Percentiles rank a stretch among this genome's conserved stretches.
Conservation (phyloP, 2,888 invertebrate species). For the Lampropteryx suffumata region DNA sequence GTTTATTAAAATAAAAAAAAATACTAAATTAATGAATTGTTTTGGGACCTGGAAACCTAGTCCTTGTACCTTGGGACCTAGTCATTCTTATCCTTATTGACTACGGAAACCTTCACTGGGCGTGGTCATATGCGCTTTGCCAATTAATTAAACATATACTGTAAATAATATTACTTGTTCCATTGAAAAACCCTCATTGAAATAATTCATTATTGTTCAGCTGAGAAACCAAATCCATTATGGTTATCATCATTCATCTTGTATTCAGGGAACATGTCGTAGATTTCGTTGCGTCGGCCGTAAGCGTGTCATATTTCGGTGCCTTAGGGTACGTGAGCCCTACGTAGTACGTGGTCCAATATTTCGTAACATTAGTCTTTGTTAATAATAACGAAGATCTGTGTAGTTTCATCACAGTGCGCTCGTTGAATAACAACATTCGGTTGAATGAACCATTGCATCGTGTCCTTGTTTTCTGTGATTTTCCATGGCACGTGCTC, state of each 20-base stretch:
- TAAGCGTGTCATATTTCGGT: slow-evolving; percentile 48
- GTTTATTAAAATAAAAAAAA: too few species aligned
- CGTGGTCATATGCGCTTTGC: too few species aligned
- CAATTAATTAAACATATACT: too few species aligned
- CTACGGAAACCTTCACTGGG: too few species aligned
- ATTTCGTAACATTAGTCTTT: slow-evolving; percentile 72
- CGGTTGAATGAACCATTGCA: slow-evolving; percentile 82
- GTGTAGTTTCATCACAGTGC: slow-evolving; percentile 76
- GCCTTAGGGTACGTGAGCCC: slow-evolving; percentile 54
- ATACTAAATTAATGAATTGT: too few species aligned
- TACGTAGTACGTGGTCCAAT: slow-evolving; percentile 59
- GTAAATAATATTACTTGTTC: too few species aligned
- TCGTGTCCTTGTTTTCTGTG: slow-evolving; percentile 81
- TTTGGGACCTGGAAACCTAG: too few species aligned
- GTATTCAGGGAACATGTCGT: slow-evolving; percentile 30
- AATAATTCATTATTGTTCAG: slow-evolving; percentile 20
- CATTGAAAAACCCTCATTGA: slow-evolving; percentile 13
- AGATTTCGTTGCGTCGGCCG: slow-evolving; percentile 23
- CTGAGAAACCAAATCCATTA: slow-evolving; percentile 19
- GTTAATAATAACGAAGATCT: slow-evolving; percentile 78
- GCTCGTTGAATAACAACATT: slow-evolving; percentile 79
- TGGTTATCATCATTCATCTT: slow-evolving; percentile 26
- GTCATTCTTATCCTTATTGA: too few species aligned
- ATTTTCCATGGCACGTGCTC: slow-evolving; percentile 78
- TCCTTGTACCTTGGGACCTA: too few species aligned